Base-by-base conservation (phyloP, 2,797 vertebrate species). In the Esox lucius region DNA sequence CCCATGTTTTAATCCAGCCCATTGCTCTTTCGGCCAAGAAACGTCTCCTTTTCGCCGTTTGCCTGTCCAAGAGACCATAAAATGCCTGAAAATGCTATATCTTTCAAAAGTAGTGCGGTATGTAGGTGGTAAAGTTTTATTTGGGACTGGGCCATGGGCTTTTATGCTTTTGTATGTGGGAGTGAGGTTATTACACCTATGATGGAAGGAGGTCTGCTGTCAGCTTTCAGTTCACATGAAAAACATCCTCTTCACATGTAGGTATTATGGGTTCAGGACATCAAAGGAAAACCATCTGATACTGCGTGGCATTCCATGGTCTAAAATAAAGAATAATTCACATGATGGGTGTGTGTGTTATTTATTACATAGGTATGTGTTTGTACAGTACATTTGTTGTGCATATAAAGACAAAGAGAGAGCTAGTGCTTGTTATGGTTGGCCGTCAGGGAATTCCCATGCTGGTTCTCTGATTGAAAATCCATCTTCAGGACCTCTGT, bases 241-340 rank as follows among this genome's bases (percentile, higher is more conserved):
- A 85, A 74, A 71, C 82, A 88, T 76, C 19, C 75, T 26, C 78
- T 80, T 85, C 69, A 86, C 72, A 72, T 90, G 81, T 84, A 84
- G 85, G 82, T 69, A 76, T 88, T 89, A 82, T 80, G 78, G 79
- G 76, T 79, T 79, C 78, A 82, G 11, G 26, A 72, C 85, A 86
- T 90, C 87, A 91, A 91, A 92, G 84, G 65, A 72, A 66, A 24
- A 51, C 72, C 72, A 92, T 92, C 87, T 91, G 93, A 93, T 91
- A 87, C 85, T 78, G 86, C 73, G 75, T 87, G 77, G 83, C 76
- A 75, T 84, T 86, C 46, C 26, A 72, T 81, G 78, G 68, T 46
- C 70, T 73, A 72, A 77, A 87, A 90, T 72, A 78, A 78, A 65
- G 39, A 65, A 78, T 79, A 76, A 81, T 88, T 85, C 80, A 78